phyloP scores from a whole-genome alignment of 2,113 vertebrate species.

The Equus quagga region DNA sequence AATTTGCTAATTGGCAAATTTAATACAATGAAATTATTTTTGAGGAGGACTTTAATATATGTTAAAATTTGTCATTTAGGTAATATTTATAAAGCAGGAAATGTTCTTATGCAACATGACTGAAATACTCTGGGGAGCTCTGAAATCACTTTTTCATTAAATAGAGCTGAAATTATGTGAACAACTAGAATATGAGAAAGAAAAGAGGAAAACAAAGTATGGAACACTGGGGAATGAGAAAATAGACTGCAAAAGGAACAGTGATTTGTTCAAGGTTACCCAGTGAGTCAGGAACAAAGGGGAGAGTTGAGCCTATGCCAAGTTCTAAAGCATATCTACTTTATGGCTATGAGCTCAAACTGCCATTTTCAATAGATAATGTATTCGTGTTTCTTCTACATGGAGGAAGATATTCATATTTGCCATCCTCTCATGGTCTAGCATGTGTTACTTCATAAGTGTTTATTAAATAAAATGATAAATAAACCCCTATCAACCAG shows the following conservation, averaged over 20 bases:
- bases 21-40: slow-evolving; percentile 68
- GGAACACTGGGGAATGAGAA: slow-evolving; percentile 69
- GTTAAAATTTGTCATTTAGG: slow-evolving; percentile 58
- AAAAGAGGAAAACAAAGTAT: slow-evolving; percentile 73
- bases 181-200: slow-evolving; percentile 74
- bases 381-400: background rate
- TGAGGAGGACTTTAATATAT: slow-evolving; percentile 34
- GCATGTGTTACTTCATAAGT: background rate
- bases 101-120: slow-evolving; percentile 67
- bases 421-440: background rate
- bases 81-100: slow-evolving; percentile 69
- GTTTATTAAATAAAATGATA: slow-evolving; percentile 1
- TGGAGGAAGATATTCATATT: background rate
- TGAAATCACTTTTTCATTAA: slow-evolving; percentile 80
- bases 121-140: slow-evolving; percentile 72
- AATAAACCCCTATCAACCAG: background rate
- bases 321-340: background rate
- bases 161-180: slow-evolving; percentile 79
- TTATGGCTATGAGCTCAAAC: background rate
- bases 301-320: background rate
- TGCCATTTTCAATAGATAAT: background rate
- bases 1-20: slow-evolving; percentile 65
- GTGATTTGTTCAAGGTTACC: slow-evolving; percentile 75
- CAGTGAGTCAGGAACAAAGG: slow-evolving; percentile 16
- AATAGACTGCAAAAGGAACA: slow-evolving; percentile 65